phyloP scores from a whole-genome alignment of 2,888 invertebrate species.

The Gastracanthus pulcherrimus region DNA sequence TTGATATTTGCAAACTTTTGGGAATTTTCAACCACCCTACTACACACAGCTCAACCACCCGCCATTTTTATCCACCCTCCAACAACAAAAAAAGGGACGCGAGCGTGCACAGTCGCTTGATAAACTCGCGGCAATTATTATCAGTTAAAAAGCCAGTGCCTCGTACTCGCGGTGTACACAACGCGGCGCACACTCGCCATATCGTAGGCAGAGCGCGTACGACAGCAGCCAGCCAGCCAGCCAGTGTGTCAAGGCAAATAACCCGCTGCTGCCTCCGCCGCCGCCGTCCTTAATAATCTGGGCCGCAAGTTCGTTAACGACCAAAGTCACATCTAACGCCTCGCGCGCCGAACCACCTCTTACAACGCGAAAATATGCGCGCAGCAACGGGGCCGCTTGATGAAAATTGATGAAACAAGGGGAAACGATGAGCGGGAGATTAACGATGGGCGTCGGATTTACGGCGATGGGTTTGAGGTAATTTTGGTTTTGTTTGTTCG shows the following conservation, averaged over 20 bases:
- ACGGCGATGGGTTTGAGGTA: no score
- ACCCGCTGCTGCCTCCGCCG: not conserved
- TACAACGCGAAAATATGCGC: no score
- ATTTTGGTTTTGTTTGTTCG: no score
- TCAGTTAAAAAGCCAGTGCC: constrained; percentile 4
- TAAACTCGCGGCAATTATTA: constrained; percentile 26
- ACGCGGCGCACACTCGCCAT: not conserved
- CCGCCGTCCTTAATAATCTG: constrained; percentile 53
- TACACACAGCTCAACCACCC: no score
- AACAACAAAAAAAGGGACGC: not conserved
- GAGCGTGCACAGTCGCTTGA: no score
- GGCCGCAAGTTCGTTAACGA: constrained; percentile 48
- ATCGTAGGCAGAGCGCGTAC: constrained; percentile 34
- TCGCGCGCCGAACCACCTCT: no score
- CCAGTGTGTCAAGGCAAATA: constrained; percentile 53
- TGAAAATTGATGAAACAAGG: not conserved
- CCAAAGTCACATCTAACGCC: constrained; percentile 11
- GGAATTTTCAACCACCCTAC: no score
- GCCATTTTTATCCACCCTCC: no score
- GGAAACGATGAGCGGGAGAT: not conserved
- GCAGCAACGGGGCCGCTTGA: not conserved
- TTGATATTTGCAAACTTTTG: no score
- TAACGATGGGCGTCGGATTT: no score
- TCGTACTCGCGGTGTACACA: not conserved
- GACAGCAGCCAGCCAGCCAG: constrained; percentile 11